Conservation (phyloP, 2,888 invertebrate genomes). For the Tetranychus truncatus region DNA sequence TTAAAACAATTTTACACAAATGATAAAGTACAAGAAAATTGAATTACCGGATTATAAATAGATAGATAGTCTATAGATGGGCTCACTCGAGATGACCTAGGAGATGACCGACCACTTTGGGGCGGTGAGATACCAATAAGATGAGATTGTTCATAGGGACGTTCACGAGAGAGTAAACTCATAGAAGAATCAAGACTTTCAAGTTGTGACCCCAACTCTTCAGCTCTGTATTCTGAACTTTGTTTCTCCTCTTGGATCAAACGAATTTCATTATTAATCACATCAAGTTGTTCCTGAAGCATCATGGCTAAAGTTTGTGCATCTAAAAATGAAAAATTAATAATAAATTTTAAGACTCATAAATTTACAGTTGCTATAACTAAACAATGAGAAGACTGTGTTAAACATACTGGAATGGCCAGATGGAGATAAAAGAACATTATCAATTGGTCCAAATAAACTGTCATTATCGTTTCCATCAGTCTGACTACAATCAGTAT, state of each 20-base stretch:
- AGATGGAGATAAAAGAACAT: constrained; percentile 39
- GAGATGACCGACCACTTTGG: constrained; percentile 71
- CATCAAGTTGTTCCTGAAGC: constrained; percentile 97
- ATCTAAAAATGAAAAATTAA: constrained; percentile 43
- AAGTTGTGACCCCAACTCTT: constrained; percentile 86
- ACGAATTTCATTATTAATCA: constrained; percentile 94
- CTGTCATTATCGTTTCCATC: constrained; percentile 64
- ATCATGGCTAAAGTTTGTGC: constrained; percentile 94
- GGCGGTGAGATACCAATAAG: constrained; percentile 43
- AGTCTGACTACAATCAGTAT: constrained; percentile 33
- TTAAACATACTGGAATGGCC: constrained; percentile 32
- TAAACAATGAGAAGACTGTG: not conserved
- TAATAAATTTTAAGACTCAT: no score
- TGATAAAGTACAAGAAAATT: not conserved
- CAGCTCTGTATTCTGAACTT: constrained; percentile 85
- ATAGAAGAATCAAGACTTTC: constrained; percentile 77
- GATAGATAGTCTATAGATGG: constrained; percentile 17
- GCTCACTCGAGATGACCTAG: constrained; percentile 39
- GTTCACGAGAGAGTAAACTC: constrained; percentile 30
- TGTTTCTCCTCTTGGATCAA: constrained; percentile 81
- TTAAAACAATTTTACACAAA: no score
- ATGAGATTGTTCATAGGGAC: constrained; percentile 25
- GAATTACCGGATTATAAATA: constrained; percentile 12
- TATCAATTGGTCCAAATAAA: constrained; percentile 54
- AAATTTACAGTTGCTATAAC: not conserved